Percentiles rank a stretch among this genome's conserved stretches.
These are phyloP conservation scores for Dryococelus australis DNA, from an alignment of 2,888 invertebrate species.

Conservation along the genomic window DNA sequence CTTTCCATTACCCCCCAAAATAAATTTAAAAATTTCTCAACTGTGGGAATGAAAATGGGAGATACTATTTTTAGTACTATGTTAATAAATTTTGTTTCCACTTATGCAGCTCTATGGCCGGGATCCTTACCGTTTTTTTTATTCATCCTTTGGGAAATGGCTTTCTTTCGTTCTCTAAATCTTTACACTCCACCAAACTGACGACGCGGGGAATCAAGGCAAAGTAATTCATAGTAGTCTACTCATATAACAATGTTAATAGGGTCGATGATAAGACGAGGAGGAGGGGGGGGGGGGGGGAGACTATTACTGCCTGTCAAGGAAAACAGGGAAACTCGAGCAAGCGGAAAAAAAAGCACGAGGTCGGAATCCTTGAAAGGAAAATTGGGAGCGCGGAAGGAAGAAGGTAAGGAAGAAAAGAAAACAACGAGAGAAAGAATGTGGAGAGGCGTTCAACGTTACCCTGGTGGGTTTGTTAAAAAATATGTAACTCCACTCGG, in stretches of 20 bases:
- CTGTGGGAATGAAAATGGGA: too few relatives aligned
- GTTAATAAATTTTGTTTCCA: too few relatives aligned
- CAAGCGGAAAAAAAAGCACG: background rate
- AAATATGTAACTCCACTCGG: background rate
- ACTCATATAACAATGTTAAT: background rate
- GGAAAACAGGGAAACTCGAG: background rate
- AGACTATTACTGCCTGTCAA: background rate
- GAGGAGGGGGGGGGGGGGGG: background rate
- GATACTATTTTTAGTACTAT: too few relatives aligned
- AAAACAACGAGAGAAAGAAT: background rate
- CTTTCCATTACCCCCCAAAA: too few relatives aligned
- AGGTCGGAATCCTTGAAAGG: background rate
- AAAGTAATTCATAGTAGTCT: conserved; percentile 16
- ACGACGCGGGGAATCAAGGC: background rate
- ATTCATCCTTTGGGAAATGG: background rate
- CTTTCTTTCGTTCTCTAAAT: background rate
- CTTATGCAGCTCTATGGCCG: too few relatives aligned
- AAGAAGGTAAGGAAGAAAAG: background rate
- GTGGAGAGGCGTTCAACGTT: background rate
- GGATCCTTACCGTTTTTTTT: background rate
- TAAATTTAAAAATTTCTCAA: too few relatives aligned
- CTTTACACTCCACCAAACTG: conserved; percentile 8
- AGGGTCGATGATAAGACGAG: background rate
- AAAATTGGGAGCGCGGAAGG: background rate
- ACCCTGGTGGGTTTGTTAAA: background rate